phyloP scores from a whole-genome alignment of 2,797 vertebrate species.

The Etheostoma perlongum region DNA sequence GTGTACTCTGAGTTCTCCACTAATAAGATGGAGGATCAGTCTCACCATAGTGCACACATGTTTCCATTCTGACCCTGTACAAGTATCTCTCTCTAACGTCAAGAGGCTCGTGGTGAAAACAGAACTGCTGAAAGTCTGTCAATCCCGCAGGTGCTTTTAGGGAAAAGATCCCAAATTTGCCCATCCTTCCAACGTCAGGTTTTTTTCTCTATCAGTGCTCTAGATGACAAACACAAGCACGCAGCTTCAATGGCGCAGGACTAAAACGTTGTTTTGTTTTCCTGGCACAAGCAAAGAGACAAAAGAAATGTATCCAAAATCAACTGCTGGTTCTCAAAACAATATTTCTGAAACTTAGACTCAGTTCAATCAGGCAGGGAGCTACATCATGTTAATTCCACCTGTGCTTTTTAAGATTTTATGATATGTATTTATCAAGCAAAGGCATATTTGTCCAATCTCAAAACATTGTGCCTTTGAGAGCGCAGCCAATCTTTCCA shows the following conservation, averaged over 20 bases:
- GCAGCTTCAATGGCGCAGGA: slow-evolving; percentile 23
- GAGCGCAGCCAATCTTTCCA: slow-evolving; percentile 63
- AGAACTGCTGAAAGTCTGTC: slow-evolving; percentile 67
- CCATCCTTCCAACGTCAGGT: slow-evolving; percentile 58
- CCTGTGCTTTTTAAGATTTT: slow-evolving; percentile 39
- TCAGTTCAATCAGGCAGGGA: slow-evolving; percentile 38
- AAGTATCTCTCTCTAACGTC: slow-evolving; percentile 65
- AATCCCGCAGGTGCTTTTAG: slow-evolving; percentile 59
- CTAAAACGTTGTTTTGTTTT: slow-evolving; percentile 33
- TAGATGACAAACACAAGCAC: slow-evolving; percentile 66
- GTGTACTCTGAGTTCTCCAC: slow-evolving; percentile 71
- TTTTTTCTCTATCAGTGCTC: slow-evolving; percentile 36
- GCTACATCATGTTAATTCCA: slow-evolving; percentile 46
- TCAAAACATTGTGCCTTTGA: slow-evolving; percentile 65
- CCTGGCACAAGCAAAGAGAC: not conserved
- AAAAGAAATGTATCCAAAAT: slow-evolving; percentile 40
- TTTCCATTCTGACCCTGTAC: slow-evolving; percentile 79
- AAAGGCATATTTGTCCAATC: slow-evolving; percentile 62
- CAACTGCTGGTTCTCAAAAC: slow-evolving; percentile 31
- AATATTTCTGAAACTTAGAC: slow-evolving; percentile 36
- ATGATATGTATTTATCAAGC: slow-evolving; percentile 58
- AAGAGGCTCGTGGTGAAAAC: slow-evolving; percentile 67
- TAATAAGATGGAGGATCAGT: slow-evolving; percentile 75
- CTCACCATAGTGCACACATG: slow-evolving; percentile 76
- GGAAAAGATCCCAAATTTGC: slow-evolving; percentile 62